Conservation (phyloP, 2,113 vertebrate species). For the Corythornis madagascariensis region DNA sequence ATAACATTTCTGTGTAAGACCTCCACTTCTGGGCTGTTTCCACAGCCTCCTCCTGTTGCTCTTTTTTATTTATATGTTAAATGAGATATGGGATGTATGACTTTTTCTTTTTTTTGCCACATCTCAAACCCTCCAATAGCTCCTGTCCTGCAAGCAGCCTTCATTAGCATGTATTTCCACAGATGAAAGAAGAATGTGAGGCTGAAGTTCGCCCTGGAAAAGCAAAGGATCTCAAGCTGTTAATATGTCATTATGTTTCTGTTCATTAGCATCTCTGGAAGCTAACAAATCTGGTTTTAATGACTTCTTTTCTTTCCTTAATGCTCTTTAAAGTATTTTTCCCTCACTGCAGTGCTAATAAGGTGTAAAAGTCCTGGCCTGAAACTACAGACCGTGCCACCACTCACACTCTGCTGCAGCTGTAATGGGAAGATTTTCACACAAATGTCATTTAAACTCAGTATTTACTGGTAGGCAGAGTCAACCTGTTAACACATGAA, state of each 20-base stretch:
- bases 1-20: background rate
- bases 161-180: constrained; percentile 32
- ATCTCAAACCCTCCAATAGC: background rate
- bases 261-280: constrained; percentile 70
- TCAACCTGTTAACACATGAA: background rate
- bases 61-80: background rate
- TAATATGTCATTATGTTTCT: constrained; percentile 63
- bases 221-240: constrained; percentile 62
- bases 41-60: background rate
- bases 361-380: constrained; percentile 53
- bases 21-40: background rate
- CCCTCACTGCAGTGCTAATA: constrained; percentile 28
- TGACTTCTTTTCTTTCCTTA: background rate
- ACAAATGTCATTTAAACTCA: constrained; percentile 25
- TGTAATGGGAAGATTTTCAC: constrained; percentile 55
- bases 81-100: background rate
- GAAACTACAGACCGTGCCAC: background rate
- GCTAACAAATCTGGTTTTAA: constrained; percentile 62
- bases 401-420: background rate
- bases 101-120: background rate
- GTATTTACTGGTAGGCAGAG: background rate
- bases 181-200: constrained; percentile 37
- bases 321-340: constrained; percentile 44
- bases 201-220: constrained; percentile 60
- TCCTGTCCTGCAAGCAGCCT: background rate